Evolutionary conservation across 2,888 invertebrate species (phyloP).

Genomic region (Sesia apiformis): DNA sequence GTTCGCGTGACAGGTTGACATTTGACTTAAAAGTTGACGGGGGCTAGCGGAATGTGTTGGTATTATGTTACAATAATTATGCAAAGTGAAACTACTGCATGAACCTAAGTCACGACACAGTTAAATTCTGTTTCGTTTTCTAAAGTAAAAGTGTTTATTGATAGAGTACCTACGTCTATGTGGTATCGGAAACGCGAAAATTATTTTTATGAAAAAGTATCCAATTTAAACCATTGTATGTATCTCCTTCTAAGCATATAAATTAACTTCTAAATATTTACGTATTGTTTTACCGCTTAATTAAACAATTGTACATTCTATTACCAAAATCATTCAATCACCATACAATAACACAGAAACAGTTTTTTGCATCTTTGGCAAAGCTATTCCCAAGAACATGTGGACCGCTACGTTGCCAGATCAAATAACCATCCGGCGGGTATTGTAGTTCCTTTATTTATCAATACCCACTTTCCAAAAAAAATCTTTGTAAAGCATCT

Average conservation of each 20-base stretch:
- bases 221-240: too few relatives aligned
- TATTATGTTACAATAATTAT: constrained; percentile 44
- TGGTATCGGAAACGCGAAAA: too few relatives aligned
- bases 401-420: constrained; percentile 71
- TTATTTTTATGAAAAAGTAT: too few relatives aligned
- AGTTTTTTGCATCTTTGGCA: constrained; percentile 66
- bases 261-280: not conserved
- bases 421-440: constrained; percentile 70
- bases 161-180: too few relatives aligned
- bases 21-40: constrained; percentile 23
- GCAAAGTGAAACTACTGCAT: constrained; percentile 32
- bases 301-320: not conserved
- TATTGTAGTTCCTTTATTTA: constrained; percentile 66
- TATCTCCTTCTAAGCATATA: too few relatives aligned
- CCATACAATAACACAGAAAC: constrained; percentile 33
- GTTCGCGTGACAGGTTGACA: constrained; percentile 53
- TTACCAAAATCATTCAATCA: constrained; percentile 33
- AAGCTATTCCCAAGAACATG: constrained; percentile 70
- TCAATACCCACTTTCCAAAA: constrained; percentile 36
- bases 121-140: too few relatives aligned
- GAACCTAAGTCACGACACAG: constrained; percentile 31
- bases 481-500: constrained; percentile 40
- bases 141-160: too few relatives aligned
- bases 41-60: constrained; percentile 35
- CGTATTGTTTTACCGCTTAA: not conserved